Conservation (phyloP, 2,888 invertebrate species). For the Erebia ligea region DNA sequence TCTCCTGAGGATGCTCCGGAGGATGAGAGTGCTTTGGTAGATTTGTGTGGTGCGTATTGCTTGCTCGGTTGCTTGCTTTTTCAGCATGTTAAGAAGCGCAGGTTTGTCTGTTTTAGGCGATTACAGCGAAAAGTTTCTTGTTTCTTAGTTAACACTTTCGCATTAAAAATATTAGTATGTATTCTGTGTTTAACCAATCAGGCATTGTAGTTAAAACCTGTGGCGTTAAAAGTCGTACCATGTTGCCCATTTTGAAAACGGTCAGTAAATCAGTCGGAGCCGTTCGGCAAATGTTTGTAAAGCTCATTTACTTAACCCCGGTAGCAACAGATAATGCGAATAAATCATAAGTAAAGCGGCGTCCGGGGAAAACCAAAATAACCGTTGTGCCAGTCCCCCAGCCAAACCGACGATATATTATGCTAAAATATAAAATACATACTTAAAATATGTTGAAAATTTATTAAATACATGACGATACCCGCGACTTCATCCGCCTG, state of each 20-base stretch:
- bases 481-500: no score
- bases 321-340: constrained; percentile 36
- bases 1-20: no score
- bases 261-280: constrained; percentile 28
- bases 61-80: no score
- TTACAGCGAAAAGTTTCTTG: no score
- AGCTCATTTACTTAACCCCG: constrained; percentile 39
- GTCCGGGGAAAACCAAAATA: constrained; percentile 38
- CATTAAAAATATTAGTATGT: no score
- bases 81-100: no score
- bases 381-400: constrained; percentile 4
- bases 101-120: no score
- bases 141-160: no score
- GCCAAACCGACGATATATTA: not conserved
- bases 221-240: not conserved
- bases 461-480: not conserved
- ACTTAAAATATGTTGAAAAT: not conserved
- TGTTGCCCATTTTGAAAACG: not conserved
- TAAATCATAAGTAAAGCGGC: constrained; percentile 37
- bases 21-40: no score
- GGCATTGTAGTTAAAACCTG: not conserved
- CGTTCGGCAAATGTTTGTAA: constrained; percentile 24
- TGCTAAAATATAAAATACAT: not conserved
- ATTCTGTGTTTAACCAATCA: not conserved
- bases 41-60: no score